phyloP scores from a whole-genome alignment of 2,888 invertebrate species.

The Asteroscopus sphinx region DNA sequence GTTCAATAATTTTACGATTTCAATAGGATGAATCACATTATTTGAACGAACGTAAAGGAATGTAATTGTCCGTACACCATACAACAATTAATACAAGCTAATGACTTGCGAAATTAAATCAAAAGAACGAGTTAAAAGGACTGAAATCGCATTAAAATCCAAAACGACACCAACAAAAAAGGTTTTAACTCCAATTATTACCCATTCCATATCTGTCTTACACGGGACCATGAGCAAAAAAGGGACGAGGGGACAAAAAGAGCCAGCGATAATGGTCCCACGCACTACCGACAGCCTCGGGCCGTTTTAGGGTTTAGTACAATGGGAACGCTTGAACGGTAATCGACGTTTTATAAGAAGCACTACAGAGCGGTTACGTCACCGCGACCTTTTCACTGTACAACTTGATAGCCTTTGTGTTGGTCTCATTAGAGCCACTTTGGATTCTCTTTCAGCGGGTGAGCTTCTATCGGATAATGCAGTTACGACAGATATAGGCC shows the following conservation, averaged over 20 bases:
- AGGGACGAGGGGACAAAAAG: constrained; percentile 78
- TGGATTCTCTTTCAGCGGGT: constrained; percentile 66
- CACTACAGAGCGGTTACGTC: constrained; percentile 72
- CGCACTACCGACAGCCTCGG: constrained; percentile 73
- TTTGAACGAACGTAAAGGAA: constrained; percentile 28
- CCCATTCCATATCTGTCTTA: constrained; percentile 85
- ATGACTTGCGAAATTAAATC: constrained; percentile 77
- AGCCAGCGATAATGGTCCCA: constrained; percentile 78
- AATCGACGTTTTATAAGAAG: constrained; percentile 81
- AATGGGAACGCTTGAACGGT: constrained; percentile 76
- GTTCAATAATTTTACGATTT: constrained; percentile 29
- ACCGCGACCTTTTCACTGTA: constrained; percentile 69
- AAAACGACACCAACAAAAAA: constrained; percentile 76
- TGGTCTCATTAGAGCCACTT: constrained; percentile 77
- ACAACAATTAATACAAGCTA: constrained; percentile 68
- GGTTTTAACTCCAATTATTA: constrained; percentile 84
- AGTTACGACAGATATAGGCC: constrained; percentile 51
- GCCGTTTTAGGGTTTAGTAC: constrained; percentile 79
- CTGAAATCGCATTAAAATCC: constrained; percentile 76
- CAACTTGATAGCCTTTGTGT: constrained; percentile 72
- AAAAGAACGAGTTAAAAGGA: constrained; percentile 64
- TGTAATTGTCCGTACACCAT: constrained; percentile 52
- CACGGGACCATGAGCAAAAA: constrained; percentile 76
- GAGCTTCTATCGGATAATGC: constrained; percentile 59
- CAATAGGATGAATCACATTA: constrained; percentile 26